phyloP scores from a whole-genome alignment of 2,113 vertebrate genomes.

The Saccopteryx leptura region DNA sequence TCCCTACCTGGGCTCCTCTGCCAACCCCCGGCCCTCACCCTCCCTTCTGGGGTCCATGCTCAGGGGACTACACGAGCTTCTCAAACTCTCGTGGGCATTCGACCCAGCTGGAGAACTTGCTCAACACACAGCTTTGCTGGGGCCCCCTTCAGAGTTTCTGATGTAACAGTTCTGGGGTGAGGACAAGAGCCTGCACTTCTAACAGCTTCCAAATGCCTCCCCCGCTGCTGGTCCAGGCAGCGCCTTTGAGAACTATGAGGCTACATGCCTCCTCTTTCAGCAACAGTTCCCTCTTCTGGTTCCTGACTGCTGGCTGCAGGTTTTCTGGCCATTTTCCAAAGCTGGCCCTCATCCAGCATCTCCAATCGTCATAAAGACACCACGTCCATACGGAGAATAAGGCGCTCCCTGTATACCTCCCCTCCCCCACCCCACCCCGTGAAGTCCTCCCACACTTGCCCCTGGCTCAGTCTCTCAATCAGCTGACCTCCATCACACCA shows the following conservation, averaged over 20 bases:
- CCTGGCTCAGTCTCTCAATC: neutral
- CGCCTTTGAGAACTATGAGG: neutral
- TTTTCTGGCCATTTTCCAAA: constrained; percentile 27
- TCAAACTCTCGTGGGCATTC: neutral
- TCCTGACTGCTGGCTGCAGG: neutral
- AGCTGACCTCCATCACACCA: neutral
- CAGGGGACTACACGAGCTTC: neutral
- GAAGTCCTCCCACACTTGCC: neutral
- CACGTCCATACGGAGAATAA: neutral
- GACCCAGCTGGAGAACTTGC: neutral
- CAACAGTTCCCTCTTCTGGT: neutral
- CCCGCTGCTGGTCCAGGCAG: neutral
- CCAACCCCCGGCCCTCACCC: neutral
- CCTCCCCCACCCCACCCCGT: neutral
- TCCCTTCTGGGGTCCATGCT: neutral
- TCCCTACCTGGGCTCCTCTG: neutral
- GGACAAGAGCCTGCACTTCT: neutral
- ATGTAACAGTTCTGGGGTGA: neutral
- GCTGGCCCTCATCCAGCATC: neutral
- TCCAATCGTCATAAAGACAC: neutral
- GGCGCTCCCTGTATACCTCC: neutral
- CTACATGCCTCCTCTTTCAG: neutral
- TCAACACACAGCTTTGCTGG: neutral
- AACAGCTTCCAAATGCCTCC: neutral
- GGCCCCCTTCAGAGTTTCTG: neutral